Evolutionary conservation across 2,888 invertebrate species (phyloP).

Genomic region (Eupithecia abbreviata): DNA sequence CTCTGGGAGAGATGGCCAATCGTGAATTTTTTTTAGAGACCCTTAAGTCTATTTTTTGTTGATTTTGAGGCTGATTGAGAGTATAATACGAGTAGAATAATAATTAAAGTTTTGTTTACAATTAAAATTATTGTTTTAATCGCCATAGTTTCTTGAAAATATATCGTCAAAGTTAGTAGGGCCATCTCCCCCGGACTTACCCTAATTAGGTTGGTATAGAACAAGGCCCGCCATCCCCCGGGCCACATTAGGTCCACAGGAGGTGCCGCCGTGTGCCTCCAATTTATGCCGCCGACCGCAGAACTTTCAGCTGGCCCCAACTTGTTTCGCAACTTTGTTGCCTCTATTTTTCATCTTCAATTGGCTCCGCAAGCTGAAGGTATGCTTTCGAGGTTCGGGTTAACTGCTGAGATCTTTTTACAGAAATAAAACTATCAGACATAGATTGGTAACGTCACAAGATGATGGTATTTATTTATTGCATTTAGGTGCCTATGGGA

Average conservation of each 20-base stretch:
- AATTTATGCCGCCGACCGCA: slow-evolving; percentile 37
- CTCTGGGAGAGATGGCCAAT: no score
- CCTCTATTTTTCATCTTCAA: slow-evolving; percentile 32
- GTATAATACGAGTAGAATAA: no score
- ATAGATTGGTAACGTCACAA: background rate
- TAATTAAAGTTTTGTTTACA: no score
- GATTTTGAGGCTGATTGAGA: no score
- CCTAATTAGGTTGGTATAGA: no score
- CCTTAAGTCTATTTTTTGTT: no score
- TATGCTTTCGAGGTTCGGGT: background rate
- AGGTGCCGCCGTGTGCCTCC: slow-evolving; percentile 26
- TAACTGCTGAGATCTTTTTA: background rate
- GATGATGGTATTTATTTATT: background rate
- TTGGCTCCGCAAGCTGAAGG: slow-evolving; percentile 10
- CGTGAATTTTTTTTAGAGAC: no score
- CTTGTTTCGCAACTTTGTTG: slow-evolving; percentile 29
- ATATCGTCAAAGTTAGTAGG: no score
- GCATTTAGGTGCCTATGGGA: no score
- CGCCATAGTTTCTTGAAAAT: no score
- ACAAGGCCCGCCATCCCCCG: background rate
- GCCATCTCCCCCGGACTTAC: no score
- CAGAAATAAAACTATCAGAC: background rate
- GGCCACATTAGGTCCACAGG: background rate
- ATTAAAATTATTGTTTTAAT: no score
- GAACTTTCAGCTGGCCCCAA: slow-evolving; percentile 24